Evolutionary conservation across 2,797 vertebrate genomes (phyloP).

Genomic region (Atherinosoma microstoma): DNA sequence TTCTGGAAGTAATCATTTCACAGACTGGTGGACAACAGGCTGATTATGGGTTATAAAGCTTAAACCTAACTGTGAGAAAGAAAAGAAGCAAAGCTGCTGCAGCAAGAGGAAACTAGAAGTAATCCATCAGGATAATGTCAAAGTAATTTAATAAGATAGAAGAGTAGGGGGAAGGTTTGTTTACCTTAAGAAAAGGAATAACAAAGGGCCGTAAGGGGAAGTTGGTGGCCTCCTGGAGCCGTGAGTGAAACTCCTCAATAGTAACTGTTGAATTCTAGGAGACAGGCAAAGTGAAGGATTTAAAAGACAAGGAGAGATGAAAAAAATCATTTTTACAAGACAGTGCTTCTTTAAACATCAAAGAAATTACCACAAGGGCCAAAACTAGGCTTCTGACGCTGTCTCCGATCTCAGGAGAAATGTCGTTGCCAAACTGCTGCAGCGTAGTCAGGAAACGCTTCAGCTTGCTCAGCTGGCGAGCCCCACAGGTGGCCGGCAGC

Average conservation of each 20-base stretch:
- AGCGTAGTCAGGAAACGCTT: constrained; percentile 98
- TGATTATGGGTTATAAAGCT: neutral
- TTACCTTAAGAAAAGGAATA: constrained; percentile 98
- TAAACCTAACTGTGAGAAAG: constrained; percentile 10
- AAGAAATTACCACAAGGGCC: constrained; percentile 90
- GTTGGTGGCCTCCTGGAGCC: constrained; percentile 98
- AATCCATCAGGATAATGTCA: constrained; percentile 23
- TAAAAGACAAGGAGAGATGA: neutral
- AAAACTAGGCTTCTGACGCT: constrained; percentile 95
- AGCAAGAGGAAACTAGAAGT: constrained; percentile 28
- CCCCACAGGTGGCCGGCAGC: constrained; percentile 96
- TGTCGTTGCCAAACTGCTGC: constrained; percentile 99
- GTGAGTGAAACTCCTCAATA: constrained; percentile 98
- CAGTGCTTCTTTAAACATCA: neutral
- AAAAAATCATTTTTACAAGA: neutral
- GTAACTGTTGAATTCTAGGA: constrained; percentile 96
- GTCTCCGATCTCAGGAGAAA: constrained; percentile 98
- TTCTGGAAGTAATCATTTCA: constrained; percentile 13
- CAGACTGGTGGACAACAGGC: neutral
- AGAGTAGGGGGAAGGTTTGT: constrained; percentile 14
- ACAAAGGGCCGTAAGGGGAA: constrained; percentile 97
- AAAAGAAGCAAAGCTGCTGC: neutral
- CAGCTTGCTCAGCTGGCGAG: constrained; percentile 97
- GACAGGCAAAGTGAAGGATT: constrained; percentile 28
- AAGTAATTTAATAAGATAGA: constrained; percentile 25